Conservation (phyloP, 2,888 invertebrate species). For the Thymelicus sylvestris region DNA sequence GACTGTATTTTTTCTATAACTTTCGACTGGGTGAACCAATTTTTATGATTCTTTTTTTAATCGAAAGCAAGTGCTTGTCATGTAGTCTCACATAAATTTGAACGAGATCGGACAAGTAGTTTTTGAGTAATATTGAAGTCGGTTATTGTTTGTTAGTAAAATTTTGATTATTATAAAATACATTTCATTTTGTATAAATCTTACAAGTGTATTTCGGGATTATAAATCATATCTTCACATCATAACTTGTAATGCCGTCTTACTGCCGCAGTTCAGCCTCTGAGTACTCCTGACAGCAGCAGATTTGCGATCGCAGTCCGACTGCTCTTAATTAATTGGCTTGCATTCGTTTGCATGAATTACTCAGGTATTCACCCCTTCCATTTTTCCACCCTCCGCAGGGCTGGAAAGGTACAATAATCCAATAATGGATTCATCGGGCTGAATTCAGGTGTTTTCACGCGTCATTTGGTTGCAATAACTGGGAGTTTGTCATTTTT, state of each 20-base stretch:
- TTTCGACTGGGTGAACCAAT: too few relatives aligned
- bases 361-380: conserved; percentile 68
- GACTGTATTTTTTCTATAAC: too few relatives aligned
- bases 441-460: conserved; percentile 30
- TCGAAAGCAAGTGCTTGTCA: too few relatives aligned
- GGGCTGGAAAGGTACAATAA: conserved; percentile 45
- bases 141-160: too few relatives aligned
- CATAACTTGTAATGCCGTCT: conserved; percentile 41
- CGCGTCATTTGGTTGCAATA: conserved; percentile 32
- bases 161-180: too few relatives aligned
- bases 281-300: conserved; percentile 67
- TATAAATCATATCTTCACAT: not conserved
- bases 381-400: conserved; percentile 47
- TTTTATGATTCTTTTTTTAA: too few relatives aligned
- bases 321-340: conserved; percentile 80
- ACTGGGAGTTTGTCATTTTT: conserved; percentile 6
- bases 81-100: too few relatives aligned
- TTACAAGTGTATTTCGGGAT: too few relatives aligned
- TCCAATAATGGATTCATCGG: conserved; percentile 26
- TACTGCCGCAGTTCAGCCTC: conserved; percentile 45
- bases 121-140: too few relatives aligned
- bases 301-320: conserved; percentile 70
- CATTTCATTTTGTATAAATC: too few relatives aligned
- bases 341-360: conserved; percentile 84
- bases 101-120: too few relatives aligned